A percentile compares a stretch with the other conserved stretches of the same genome.
Evolutionary conservation across 2,888 invertebrate species (phyloP).

Genomic region (Calephelis perditalis): DNA sequence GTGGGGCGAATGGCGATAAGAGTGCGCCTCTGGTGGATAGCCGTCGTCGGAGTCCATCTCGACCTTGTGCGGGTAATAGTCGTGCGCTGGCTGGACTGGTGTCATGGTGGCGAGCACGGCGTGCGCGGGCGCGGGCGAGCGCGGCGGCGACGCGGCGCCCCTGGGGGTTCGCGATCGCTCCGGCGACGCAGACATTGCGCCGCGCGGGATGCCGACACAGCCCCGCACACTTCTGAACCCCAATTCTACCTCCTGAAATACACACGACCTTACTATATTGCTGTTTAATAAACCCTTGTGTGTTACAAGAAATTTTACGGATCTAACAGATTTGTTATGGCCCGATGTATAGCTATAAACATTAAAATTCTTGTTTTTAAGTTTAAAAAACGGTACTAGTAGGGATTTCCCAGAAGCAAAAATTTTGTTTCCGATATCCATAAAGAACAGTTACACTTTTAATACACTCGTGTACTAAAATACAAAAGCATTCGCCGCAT

Average conservation of each 20-base stretch:
- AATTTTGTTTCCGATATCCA: no score
- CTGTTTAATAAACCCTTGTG: not conserved
- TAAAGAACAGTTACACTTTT: no score
- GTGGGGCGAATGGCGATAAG: conserved; percentile 77
- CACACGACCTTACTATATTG: conserved; percentile 25
- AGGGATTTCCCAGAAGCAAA: no score
- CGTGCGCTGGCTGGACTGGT: conserved; percentile 88
- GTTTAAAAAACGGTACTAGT: no score
- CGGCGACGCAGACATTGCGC: conserved; percentile 68
- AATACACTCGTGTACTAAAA: no score
- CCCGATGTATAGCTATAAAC: no score
- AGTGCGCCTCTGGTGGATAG: conserved; percentile 79
- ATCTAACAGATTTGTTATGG: no score
- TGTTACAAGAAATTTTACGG: not conserved
- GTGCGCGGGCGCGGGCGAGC: conserved; percentile 83
- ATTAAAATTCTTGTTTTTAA: no score
- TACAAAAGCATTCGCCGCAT: no score
- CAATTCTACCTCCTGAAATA: conserved; percentile 58
- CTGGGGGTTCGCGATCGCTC: conserved; percentile 66
- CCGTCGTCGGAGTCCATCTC: conserved; percentile 80
- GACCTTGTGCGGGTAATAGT: conserved; percentile 79
- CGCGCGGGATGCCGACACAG: conserved; percentile 58
- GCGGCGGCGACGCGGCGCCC: conserved; percentile 72
- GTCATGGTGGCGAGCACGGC: conserved; percentile 92
- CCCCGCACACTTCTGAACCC: conserved; percentile 59